A percentile compares a stretch with the other conserved stretches of the same genome.
These are phyloP conservation scores for Lycaon pictus DNA, from an alignment of 2,113 vertebrate species.

Conservation along the genomic window DNA sequence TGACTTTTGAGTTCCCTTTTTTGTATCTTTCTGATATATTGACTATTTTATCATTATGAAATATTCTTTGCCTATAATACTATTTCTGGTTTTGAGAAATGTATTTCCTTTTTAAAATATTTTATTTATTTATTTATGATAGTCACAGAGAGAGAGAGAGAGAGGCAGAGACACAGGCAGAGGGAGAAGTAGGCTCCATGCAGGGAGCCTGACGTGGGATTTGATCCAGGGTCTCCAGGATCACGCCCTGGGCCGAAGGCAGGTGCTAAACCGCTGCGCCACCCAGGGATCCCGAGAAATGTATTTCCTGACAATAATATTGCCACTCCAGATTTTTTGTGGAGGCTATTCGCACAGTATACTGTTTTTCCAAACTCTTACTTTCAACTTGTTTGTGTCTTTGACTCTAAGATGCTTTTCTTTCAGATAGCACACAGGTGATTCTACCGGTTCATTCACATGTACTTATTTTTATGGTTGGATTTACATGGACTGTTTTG, in stretches of 20 bases:
- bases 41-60: neutral
- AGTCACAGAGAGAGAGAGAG: no score
- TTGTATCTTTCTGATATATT: neutral
- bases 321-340: neutral
- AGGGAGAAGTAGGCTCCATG: no score
- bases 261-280: no score
- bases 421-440: neutral
- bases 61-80: neutral
- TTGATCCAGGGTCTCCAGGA: no score
- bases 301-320: neutral
- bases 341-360: neutral
- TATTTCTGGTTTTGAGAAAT: neutral
- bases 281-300: neutral
- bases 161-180: no score
- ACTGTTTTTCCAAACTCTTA: slow-evolving; percentile 6
- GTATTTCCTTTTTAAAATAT: no score
- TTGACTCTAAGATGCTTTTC: neutral
- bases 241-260: no score
- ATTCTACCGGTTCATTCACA: neutral
- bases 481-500: neutral
- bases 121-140: no score
- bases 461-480: slow-evolving; percentile 22
- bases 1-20: neutral
- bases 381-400: neutral
- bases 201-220: no score